phyloP scores from a whole-genome alignment of 2,113 vertebrate species.

The Mionectes macconnelli region DNA sequence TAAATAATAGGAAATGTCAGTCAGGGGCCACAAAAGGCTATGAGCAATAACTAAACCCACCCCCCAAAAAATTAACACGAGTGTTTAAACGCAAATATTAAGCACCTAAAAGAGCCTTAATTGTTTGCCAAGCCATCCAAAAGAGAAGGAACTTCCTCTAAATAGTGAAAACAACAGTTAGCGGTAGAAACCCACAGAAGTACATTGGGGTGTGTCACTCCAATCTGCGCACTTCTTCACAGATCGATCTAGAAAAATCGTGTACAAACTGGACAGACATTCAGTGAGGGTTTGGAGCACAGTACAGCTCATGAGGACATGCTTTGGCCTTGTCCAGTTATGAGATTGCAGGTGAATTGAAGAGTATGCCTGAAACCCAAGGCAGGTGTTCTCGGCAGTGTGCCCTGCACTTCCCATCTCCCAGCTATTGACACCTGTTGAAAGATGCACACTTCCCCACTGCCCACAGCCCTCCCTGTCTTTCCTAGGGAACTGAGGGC shows the following conservation, averaged over 20 bases:
- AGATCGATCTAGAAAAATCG: neutral
- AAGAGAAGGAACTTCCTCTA: neutral
- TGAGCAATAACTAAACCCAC: neutral
- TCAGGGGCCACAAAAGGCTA: neutral
- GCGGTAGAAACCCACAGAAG: neutral
- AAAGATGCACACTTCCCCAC: accelerated
- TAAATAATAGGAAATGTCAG: constrained; percentile 50
- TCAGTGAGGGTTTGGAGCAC: neutral
- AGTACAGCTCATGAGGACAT: neutral
- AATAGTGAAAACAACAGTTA: neutral
- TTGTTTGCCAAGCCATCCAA: neutral
- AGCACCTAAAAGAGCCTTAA: neutral
- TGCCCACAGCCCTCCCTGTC: neutral
- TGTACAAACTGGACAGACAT: neutral
- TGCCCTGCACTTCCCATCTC: neutral
- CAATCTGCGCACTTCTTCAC: neutral
- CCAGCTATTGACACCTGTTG: no score
- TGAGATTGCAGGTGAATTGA: neutral
- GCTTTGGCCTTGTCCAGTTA: neutral
- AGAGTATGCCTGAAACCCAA: neutral
- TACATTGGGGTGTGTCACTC: neutral
- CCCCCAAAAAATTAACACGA: neutral
- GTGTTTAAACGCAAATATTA: neutral
- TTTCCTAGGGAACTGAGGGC: neutral
- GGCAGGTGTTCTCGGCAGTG: accelerated